Conservation (phyloP, 2,888 invertebrate species). For the Idaea dimidiata region DNA sequence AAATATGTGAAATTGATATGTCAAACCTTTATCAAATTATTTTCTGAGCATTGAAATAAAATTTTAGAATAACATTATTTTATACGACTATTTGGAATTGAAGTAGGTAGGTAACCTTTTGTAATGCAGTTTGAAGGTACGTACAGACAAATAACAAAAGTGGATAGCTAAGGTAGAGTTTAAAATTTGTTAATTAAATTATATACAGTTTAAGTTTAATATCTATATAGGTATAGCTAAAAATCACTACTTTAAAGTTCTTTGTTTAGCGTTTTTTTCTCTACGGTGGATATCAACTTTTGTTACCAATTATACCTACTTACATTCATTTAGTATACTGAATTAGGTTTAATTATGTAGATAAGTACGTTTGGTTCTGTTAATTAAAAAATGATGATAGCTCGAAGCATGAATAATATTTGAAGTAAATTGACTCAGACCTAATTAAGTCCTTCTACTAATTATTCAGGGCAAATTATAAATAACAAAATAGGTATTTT, state of each 20-base stretch:
- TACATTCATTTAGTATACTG: too few species aligned
- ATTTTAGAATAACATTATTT: neutral
- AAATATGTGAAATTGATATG: neutral
- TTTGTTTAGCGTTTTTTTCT: too few species aligned
- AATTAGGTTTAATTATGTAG: neutral
- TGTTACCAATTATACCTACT: too few species aligned
- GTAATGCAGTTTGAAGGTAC: neutral
- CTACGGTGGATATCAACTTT: too few species aligned
- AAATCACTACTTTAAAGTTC: too few species aligned
- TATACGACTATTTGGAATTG: neutral
- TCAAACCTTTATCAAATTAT: slow-evolving; percentile 1
- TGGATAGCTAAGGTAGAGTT: too few species aligned
- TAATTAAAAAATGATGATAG: neutral
- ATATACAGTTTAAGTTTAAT: too few species aligned
- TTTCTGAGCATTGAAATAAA: neutral
- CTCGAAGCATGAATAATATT: neutral
- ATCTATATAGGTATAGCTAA: too few species aligned
- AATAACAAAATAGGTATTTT: neutral
- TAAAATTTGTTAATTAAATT: too few species aligned
- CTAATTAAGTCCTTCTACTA: neutral
- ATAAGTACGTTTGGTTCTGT: neutral
- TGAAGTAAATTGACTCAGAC: neutral
- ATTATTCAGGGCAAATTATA: neutral
- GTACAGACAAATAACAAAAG: too few species aligned
- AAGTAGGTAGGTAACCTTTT: neutral